These are phyloP conservation scores for Sycophaga agraensis DNA, from an alignment of 1,140 invertebrate species.

Conservation along the genomic window DNA sequence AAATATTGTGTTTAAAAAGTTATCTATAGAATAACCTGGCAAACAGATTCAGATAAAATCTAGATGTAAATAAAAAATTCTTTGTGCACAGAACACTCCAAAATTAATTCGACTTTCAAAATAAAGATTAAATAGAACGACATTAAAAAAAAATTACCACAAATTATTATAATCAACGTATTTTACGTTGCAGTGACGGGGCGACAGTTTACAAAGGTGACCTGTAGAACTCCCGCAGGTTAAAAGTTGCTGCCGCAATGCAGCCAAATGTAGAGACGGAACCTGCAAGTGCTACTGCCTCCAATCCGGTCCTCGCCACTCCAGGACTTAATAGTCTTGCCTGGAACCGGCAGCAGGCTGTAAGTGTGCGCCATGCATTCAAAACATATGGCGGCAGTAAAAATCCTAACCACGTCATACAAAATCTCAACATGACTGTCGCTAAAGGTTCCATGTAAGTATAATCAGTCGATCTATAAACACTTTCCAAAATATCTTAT, in stretches of 20 bases:
- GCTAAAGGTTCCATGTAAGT: conserved; percentile 90
- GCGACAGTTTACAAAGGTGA: conserved; percentile 32
- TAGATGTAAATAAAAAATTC: too few species aligned
- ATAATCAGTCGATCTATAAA: too few species aligned
- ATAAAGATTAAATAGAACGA: too few species aligned
- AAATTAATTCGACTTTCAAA: too few species aligned
- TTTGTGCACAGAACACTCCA: too few species aligned
- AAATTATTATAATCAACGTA: too few species aligned
- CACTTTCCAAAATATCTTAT: too few species aligned
- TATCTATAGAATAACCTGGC: too few species aligned
- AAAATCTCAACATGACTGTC: conserved; percentile 87
- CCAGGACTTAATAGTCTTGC: conserved; percentile 51
- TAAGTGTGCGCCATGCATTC: conserved; percentile 80
- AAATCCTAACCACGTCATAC: conserved; percentile 78
- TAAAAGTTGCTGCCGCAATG: conserved; percentile 21
- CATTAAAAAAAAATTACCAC: too few species aligned
- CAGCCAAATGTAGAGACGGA: conserved; percentile 42
- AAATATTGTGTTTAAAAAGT: too few species aligned
- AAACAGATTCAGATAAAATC: too few species aligned
- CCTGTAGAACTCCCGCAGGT: conserved; percentile 32
- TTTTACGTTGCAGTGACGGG: conserved; percentile 39
- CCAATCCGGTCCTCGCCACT: conserved; percentile 41
- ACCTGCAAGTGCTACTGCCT: conserved; percentile 34
- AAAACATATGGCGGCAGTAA: conserved; percentile 85
- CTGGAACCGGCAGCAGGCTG: conserved; percentile 73